Conservation (phyloP, 2,888 invertebrate species). For the Acanthosepion pharaonis region DNA sequence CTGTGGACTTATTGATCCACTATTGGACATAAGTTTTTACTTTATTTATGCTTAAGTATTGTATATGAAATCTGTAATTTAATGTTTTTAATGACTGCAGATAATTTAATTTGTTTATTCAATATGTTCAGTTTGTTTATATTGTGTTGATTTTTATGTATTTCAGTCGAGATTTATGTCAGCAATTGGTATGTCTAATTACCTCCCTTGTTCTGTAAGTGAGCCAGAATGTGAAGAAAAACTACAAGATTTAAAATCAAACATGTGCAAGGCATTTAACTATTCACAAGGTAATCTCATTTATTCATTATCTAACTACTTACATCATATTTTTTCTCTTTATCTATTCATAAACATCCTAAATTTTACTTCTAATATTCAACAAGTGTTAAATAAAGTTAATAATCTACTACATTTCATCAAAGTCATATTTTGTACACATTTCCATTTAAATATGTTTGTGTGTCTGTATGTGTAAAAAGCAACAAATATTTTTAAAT, state of each 20-base stretch:
- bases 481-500: no score
- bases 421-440: no score
- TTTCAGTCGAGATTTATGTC: conserved; percentile 65
- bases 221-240: conserved; percentile 61
- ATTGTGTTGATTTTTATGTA: not conserved
- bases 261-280: conserved; percentile 66
- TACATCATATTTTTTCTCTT: not conserved
- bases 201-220: conserved; percentile 59
- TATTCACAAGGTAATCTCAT: conserved; percentile 61
- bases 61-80: no score
- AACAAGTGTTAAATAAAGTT: not conserved
- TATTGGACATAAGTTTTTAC: no score
- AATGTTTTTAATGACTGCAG: no score
- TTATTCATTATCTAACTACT: not conserved
- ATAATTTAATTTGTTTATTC: no score
- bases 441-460: no score
- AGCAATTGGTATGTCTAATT: conserved; percentile 62
- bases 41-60: no score
- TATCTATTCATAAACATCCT: not conserved
- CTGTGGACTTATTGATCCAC: no score
- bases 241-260: conserved; percentile 61
- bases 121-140: no score
- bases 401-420: no score
- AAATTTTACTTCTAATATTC: not conserved
- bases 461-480: no score